A percentile compares a stretch with the other conserved stretches of the same genome.
Conservation (phyloP, 2,888 invertebrate species). For the Augochlorella aurata region DNA sequence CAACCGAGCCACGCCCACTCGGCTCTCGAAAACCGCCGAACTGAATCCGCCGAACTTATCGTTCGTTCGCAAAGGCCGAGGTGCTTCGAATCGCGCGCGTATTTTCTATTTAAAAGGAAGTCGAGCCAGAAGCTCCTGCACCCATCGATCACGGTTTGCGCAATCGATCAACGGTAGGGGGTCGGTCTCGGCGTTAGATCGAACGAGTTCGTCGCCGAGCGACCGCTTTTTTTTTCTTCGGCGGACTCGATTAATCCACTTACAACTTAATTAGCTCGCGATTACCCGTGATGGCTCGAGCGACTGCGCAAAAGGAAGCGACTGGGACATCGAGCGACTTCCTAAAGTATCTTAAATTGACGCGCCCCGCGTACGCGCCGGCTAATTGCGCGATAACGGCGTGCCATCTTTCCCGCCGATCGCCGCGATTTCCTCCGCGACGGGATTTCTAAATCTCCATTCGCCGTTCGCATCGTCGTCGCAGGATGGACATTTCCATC, state of each 20-base stretch:
- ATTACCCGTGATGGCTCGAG: conserved; percentile 48
- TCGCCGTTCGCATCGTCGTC: too few species aligned
- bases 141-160: not conserved
- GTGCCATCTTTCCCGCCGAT: not conserved
- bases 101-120: too few species aligned
- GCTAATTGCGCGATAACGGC: conserved; percentile 43
- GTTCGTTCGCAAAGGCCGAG: too few species aligned
- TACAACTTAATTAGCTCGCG: conserved; percentile 58
- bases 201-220: conserved; percentile 30
- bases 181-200: conserved; percentile 34
- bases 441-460: too few species aligned
- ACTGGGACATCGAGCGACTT: conserved; percentile 50
- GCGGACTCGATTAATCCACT: conserved; percentile 61
- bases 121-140: too few species aligned
- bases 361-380: conserved; percentile 19
- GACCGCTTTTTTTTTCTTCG: conserved; percentile 25
- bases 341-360: conserved; percentile 61
- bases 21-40: too few species aligned
- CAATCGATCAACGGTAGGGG: not conserved
- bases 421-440: not conserved
- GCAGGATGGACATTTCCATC: too few species aligned
- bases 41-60: too few species aligned
- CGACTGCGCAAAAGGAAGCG: conserved; percentile 56
- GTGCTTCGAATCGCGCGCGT: too few species aligned
- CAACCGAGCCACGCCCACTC: not conserved